These are phyloP conservation scores for Temnothorax ravouxi DNA, from an alignment of 2,888 invertebrate genomes.

Conservation along the genomic window DNA sequence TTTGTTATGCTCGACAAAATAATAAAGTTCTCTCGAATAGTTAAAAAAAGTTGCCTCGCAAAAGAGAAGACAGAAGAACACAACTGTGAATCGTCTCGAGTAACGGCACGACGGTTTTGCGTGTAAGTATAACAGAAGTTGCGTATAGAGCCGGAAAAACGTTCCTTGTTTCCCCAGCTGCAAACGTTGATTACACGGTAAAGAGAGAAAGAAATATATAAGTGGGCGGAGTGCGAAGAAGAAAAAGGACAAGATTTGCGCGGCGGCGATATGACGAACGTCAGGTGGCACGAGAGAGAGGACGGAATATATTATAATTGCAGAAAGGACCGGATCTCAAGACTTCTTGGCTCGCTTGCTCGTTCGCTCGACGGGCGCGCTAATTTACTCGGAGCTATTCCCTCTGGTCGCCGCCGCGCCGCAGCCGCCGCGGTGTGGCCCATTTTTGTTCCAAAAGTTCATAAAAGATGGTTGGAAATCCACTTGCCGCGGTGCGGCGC, in stretches of 20 bases:
- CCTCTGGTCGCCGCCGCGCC: slow-evolving; percentile 3
- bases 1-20: slow-evolving; percentile 30
- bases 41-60: neutral
- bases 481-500: slow-evolving; percentile 9
- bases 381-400: slow-evolving; percentile 41
- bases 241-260: slow-evolving; percentile 20
- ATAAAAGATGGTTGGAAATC: slow-evolving; percentile 32
- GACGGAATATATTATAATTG: slow-evolving; percentile 57
- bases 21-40: slow-evolving; percentile 4
- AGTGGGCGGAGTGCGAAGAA: neutral
- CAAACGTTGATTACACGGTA: slow-evolving; percentile 44
- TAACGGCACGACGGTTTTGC: slow-evolving; percentile 15
- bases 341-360: slow-evolving; percentile 33
- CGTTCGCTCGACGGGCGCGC: slow-evolving; percentile 26
- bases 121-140: neutral
- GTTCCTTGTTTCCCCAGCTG: neutral
- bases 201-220: slow-evolving; percentile 18
- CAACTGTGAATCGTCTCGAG: slow-evolving; percentile 18
- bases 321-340: slow-evolving; percentile 39
- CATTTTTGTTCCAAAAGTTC: slow-evolving; percentile 42
- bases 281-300: slow-evolving; percentile 32
- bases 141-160: neutral
- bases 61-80: neutral
- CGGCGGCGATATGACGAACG: slow-evolving; percentile 42
- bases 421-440: neutral